These are phyloP conservation scores for Cryptophagus acutangulus DNA, from an alignment of 2,888 invertebrate genomes.

Conservation along the genomic window DNA sequence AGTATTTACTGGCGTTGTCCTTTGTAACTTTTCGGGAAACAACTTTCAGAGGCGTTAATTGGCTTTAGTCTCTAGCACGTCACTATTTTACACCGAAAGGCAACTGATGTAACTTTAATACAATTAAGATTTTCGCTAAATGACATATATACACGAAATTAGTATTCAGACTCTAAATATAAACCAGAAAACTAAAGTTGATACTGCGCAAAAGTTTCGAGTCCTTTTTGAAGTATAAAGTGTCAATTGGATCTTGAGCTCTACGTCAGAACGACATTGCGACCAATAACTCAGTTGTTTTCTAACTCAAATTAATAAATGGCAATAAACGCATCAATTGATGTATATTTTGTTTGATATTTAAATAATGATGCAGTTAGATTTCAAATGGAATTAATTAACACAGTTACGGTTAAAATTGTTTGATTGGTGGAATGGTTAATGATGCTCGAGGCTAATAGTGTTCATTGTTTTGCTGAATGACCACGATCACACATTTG, in stretches of 20 bases:
- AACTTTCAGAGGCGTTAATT: slow-evolving; percentile 4
- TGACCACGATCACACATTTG: slow-evolving; percentile 22
- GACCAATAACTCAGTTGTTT: too few relatives aligned
- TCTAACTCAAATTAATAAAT: too few relatives aligned
- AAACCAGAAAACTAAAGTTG: too few relatives aligned
- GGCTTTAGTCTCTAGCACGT: slow-evolving; percentile 1
- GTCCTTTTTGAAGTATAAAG: too few relatives aligned
- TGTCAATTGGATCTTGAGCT: too few relatives aligned
- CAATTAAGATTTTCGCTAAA: background rate
- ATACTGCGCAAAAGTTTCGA: too few relatives aligned
- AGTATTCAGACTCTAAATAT: too few relatives aligned
- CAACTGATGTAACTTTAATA: slow-evolving; percentile 1
- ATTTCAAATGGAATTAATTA: slow-evolving; percentile 27
- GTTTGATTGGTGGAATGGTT: slow-evolving; percentile 28
- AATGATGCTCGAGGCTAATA: slow-evolving; percentile 25
- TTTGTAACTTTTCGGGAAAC: slow-evolving; percentile 22
- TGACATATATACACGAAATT: too few relatives aligned
- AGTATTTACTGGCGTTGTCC: slow-evolving; percentile 31
- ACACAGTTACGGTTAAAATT: slow-evolving; percentile 23
- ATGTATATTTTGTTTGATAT: too few relatives aligned
- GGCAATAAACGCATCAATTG: too few relatives aligned
- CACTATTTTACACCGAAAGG: background rate
- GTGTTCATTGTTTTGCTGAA: slow-evolving; percentile 26
- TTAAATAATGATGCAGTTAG: slow-evolving; percentile 10
- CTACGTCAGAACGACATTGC: too few relatives aligned